phyloP scores from a whole-genome alignment of 2,797 vertebrate genomes.

The Chelon labrosus region DNA sequence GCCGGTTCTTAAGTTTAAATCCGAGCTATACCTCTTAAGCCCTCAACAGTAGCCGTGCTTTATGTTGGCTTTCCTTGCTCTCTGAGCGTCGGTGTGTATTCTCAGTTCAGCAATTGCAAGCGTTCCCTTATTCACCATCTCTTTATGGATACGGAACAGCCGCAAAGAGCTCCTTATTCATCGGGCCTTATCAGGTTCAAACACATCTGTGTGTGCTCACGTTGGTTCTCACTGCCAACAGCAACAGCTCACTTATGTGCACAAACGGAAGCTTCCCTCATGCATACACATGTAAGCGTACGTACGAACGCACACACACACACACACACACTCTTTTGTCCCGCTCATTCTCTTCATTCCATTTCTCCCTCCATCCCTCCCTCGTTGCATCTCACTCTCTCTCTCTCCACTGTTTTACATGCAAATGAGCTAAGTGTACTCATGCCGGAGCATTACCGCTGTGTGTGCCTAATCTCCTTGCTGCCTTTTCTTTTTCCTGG shows the following conservation, averaged over 20 bases:
- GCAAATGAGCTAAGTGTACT: conserved; percentile 81
- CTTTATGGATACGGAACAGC: conserved; percentile 71
- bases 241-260: conserved; percentile 53
- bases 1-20: conserved; percentile 65
- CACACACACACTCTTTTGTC: conserved; percentile 55
- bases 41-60: conserved; percentile 62
- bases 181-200: conserved; percentile 84
- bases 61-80: conserved; percentile 64
- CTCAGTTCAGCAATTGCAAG: conserved; percentile 61
- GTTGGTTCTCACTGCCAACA: conserved; percentile 61
- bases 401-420: conserved; percentile 75
- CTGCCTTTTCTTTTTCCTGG: conserved; percentile 79
- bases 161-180: conserved; percentile 76
- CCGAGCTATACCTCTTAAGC: conserved; percentile 68
- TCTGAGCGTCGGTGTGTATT: conserved; percentile 63
- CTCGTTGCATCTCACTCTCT: conserved; percentile 59
- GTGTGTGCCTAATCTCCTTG: conserved; percentile 81
- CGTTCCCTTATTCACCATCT: conserved; percentile 64
- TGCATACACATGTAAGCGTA: conserved; percentile 43
- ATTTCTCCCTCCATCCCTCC: conserved; percentile 58
- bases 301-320: conserved; percentile 35
- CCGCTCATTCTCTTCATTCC: conserved; percentile 66
- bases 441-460: conserved; percentile 74
- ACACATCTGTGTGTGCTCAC: conserved; percentile 81
- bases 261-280: conserved; percentile 42